A percentile compares a stretch with the other conserved stretches of the same genome.
Conservation (phyloP, 2,888 invertebrate species). For the Eurois occulta region DNA sequence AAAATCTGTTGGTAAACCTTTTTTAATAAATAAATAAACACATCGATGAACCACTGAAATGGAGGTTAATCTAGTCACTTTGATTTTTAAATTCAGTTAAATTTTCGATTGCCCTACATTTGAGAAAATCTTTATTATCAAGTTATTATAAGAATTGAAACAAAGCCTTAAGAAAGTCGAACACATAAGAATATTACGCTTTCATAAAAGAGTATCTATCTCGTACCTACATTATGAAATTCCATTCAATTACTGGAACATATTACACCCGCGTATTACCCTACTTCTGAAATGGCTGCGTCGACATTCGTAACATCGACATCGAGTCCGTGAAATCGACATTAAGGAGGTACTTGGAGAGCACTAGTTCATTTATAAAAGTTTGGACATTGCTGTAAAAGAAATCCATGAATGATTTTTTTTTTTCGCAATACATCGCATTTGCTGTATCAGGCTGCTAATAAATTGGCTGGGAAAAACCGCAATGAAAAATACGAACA, state of each 20-base stretch:
- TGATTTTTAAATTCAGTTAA: too few relatives aligned
- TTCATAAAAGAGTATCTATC: too few relatives aligned
- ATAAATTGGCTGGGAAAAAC: background rate
- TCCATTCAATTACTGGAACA: constrained; percentile 62
- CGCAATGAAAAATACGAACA: constrained; percentile 22
- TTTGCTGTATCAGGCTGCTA: background rate
- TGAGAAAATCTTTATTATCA: too few relatives aligned
- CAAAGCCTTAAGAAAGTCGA: too few relatives aligned
- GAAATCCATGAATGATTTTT: constrained; percentile 13
- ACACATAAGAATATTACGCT: too few relatives aligned
- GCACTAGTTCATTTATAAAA: constrained; percentile 58
- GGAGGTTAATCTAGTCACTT: too few relatives aligned
- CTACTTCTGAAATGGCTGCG: constrained; percentile 40
- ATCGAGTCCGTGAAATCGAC: constrained; percentile 17
- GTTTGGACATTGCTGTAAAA: constrained; percentile 28
- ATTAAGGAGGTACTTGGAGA: constrained; percentile 47
- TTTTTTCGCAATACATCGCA: too few relatives aligned
- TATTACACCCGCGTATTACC: constrained; percentile 59
- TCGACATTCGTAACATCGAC: too few relatives aligned
- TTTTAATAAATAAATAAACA: too few relatives aligned
- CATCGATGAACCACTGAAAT: too few relatives aligned
- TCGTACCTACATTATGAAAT: constrained; percentile 55
- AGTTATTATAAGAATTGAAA: too few relatives aligned
- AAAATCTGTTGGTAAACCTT: too few relatives aligned
- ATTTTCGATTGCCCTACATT: background rate